Conservation (phyloP, 2,888 invertebrate species). For the Eristalis intricaria region DNA sequence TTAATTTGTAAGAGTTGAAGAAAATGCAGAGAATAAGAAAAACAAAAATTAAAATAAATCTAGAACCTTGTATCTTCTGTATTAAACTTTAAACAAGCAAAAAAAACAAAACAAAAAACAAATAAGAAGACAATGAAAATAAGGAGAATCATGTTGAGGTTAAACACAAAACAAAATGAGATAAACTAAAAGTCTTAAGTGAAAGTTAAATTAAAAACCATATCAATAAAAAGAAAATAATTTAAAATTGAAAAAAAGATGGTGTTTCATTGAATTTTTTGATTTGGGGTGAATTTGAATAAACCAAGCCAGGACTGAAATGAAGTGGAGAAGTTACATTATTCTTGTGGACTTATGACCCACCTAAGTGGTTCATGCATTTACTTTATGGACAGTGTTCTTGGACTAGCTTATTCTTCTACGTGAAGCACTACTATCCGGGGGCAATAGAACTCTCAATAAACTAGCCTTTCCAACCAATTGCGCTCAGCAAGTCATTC, state of each 20-base stretch:
- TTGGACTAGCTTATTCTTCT: no score
- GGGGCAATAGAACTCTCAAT: no score
- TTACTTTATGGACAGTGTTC: no score
- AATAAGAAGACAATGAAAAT: not conserved
- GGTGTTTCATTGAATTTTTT: constrained; percentile 1
- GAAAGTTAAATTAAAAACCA: constrained; percentile 70
- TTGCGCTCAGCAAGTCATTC: no score
- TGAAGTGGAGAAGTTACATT: no score
- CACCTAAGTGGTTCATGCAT: no score
- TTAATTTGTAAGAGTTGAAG: constrained; percentile 60
- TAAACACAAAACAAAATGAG: constrained; percentile 48
- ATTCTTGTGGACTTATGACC: no score
- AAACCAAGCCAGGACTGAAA: no score
- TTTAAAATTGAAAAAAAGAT: constrained; percentile 26
- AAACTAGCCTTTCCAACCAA: no score
- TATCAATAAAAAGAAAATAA: constrained; percentile 68
- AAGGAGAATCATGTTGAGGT: constrained; percentile 51
- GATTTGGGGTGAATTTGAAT: not conserved
- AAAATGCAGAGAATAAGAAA: constrained; percentile 27
- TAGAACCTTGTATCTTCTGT: constrained; percentile 62
- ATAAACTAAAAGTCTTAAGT: constrained; percentile 63
- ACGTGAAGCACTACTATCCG: no score
- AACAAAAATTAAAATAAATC: constrained; percentile 31
- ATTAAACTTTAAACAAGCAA: constrained; percentile 37
- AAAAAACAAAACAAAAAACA: not conserved